Evolutionary conservation across 2,888 invertebrate genomes (phyloP).

Genomic region (Pemphredon lugubris): DNA sequence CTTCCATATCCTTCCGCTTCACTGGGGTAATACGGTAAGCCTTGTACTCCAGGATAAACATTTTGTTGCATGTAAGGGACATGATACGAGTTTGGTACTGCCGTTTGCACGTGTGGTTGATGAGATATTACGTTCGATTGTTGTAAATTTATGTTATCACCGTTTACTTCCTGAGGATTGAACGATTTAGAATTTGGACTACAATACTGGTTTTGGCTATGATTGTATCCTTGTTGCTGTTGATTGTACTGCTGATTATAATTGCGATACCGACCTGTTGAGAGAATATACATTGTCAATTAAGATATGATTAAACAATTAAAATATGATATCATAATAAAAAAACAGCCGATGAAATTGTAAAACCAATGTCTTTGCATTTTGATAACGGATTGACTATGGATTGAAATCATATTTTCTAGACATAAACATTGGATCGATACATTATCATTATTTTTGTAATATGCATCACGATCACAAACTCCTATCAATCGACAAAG

Average conservation of each 20-base stretch:
- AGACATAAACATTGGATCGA: no score
- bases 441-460: neutral
- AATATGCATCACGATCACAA: slow-evolving; percentile 2
- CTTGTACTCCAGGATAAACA: slow-evolving; percentile 63
- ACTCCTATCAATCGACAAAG: no score
- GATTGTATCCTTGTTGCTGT: slow-evolving; percentile 20
- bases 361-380: no score
- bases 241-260: slow-evolving; percentile 34
- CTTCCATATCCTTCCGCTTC: slow-evolving; percentile 63
- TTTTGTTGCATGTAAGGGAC: slow-evolving; percentile 62
- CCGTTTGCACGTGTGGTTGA: slow-evolving; percentile 26
- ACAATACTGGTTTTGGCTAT: slow-evolving; percentile 25
- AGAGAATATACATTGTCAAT: slow-evolving; percentile 5
- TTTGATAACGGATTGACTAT: no score
- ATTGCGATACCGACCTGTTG: slow-evolving; percentile 59
- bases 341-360: no score
- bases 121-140: slow-evolving; percentile 30
- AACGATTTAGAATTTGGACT: slow-evolving; percentile 26
- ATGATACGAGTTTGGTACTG: slow-evolving; percentile 56
- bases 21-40: slow-evolving; percentile 59
- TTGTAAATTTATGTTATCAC: slow-evolving; percentile 24
- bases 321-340: no score
- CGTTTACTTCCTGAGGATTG: slow-evolving; percentile 36
- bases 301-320: no score
- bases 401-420: no score